phyloP scores from a whole-genome alignment of 1,140 invertebrate species.

The Andrena cerasifolii region DNA sequence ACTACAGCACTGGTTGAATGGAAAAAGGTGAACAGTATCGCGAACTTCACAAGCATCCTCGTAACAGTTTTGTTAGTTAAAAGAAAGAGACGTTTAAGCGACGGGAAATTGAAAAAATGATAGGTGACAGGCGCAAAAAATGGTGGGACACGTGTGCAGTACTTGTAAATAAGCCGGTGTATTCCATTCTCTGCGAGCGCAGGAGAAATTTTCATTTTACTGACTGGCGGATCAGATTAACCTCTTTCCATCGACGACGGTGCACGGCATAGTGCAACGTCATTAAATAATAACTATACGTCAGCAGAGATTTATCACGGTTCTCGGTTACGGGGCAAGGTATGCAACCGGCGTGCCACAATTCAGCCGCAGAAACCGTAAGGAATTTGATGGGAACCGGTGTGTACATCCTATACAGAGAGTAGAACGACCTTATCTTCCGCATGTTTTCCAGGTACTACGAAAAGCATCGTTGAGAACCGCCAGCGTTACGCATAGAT shows the following conservation, averaged over 20 bases:
- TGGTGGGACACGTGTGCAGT: too few species aligned
- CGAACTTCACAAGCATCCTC: too few species aligned
- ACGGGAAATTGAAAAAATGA: too few species aligned
- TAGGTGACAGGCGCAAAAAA: too few species aligned
- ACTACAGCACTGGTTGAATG: too few species aligned
- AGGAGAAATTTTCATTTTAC: background rate
- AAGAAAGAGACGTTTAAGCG: too few species aligned
- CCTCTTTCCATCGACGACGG: background rate
- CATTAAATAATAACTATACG: constrained; percentile 52
- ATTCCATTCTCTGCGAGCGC: too few species aligned
- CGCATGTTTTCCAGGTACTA: constrained; percentile 40
- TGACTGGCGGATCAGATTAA: too few species aligned
- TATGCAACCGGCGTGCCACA: constrained; percentile 55
- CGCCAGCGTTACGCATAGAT: background rate
- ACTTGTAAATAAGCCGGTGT: too few species aligned
- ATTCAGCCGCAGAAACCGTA: constrained; percentile 75
- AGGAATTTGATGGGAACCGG: constrained; percentile 76
- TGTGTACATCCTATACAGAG: constrained; percentile 52
- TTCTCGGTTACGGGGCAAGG: constrained; percentile 49
- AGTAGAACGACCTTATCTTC: constrained; percentile 38
- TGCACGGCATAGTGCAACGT: constrained; percentile 12
- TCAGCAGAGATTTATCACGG: constrained; percentile 45
- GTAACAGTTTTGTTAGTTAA: too few species aligned
- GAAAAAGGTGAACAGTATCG: too few species aligned
- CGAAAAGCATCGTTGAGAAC: constrained; percentile 11